Conservation (phyloP, 2,888 invertebrate genomes). For the Cotesia congregata region DNA sequence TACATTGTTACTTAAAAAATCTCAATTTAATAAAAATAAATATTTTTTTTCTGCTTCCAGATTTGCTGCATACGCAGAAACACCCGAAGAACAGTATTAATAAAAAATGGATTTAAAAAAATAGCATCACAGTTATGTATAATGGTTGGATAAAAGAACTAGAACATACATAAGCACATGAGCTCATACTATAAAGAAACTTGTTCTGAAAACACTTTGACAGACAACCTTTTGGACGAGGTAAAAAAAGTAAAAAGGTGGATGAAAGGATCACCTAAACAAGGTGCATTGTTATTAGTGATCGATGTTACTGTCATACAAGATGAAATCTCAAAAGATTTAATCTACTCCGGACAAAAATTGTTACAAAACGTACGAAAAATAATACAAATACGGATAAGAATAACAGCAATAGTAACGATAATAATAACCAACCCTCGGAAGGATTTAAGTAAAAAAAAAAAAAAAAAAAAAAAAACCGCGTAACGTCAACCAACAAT, state of each 20-base stretch:
- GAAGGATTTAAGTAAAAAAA: background rate
- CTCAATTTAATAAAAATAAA: background rate
- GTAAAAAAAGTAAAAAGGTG: background rate
- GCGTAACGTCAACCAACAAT: conserved; percentile 2
- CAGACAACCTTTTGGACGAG: background rate
- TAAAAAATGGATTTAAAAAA: background rate
- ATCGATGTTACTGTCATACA: background rate
- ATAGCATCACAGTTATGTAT: background rate
- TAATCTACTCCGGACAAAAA: background rate
- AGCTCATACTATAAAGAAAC: background rate
- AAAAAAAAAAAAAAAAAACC: background rate
- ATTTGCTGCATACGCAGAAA: background rate
- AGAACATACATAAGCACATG: background rate
- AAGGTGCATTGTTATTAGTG: background rate
- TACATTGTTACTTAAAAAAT: too few relatives aligned
- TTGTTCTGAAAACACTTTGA: conserved; percentile 1
- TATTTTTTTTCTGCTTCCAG: background rate
- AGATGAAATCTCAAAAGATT: background rate
- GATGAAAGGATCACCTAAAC: background rate
- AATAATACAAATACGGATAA: background rate
- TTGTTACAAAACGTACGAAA: background rate
- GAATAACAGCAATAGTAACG: background rate
- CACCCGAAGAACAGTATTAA: background rate
- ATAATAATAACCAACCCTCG: background rate
- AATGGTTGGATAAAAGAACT: background rate